Base-by-base conservation (phyloP, 2,888 invertebrate genomes). In the Polydrusus tereticollis region DNA sequence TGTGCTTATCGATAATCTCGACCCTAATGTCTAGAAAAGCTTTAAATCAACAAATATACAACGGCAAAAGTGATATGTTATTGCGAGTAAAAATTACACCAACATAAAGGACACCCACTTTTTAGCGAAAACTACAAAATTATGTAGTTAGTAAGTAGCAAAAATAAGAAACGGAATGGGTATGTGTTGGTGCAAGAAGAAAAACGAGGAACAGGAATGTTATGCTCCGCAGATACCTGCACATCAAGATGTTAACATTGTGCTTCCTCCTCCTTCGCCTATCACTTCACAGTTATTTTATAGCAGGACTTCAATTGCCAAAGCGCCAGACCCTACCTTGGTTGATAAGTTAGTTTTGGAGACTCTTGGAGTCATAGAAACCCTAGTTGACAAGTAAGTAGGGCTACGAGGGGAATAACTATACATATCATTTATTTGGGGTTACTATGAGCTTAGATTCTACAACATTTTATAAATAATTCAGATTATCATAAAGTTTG, bases 341-440 rank as follows among this genome's bases (percentile, higher is more conserved):
- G 90, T 94, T 20, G 94, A 94, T 82, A 88, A 89, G 73, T 88
- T 96, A 58, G 93, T 97, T 18, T 86, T 94, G 62, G 94, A 96
- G 83, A 94, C 95, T 14, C 86, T 96, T 23, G 89, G 90, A 63
- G 89, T 94, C 38, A 94, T 96, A 74, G 90, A 94, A 69, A 91
- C 93, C 3, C 89, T 95, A 72, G 94, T 95, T 69, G 95, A 96
- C 85, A 95, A 94, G 93, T 94, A 87, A 87, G 92, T 87, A 33
- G 3, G 10, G 10, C n/a, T n/a, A n/a, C n/a, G n/a, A n/a, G n/a
- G n/a, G n/a, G n/a, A n/a, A n/a, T n/a, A n/a, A n/a, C n/a, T n/a
- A n/a, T n/a, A n/a, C n/a, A n/a, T n/a, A n/a, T n/a, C n/a, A n/a
- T n/a, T n/a, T n/a, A n/a, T n/a, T n/a, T n/a, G n/a, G n/a, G n/a